A percentile compares a stretch with the other conserved stretches of the same genome.
These are phyloP conservation scores for Byasa hedistus DNA, from an alignment of 2,888 invertebrate genomes.

Conservation along the genomic window DNA sequence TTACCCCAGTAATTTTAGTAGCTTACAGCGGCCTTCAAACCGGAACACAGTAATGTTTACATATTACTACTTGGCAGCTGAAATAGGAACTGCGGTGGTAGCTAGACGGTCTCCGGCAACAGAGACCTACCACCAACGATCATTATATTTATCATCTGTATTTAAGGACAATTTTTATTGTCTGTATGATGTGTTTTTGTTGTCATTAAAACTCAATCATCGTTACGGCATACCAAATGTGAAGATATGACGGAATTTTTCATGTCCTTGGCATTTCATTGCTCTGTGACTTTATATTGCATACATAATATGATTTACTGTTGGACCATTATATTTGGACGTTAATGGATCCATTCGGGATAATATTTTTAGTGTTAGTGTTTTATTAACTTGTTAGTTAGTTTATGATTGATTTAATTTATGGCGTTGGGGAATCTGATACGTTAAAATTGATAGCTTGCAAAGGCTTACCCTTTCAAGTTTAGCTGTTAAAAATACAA, in stretches of 20 bases:
- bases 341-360: background rate
- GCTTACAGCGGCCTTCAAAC: too few relatives aligned
- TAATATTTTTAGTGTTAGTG: background rate
- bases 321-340: background rate
- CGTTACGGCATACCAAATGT: background rate
- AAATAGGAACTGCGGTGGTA: too few relatives aligned
- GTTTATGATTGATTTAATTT: background rate
- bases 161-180: background rate
- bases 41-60: too few relatives aligned
- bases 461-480: too few relatives aligned
- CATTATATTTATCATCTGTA: too few relatives aligned
- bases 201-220: slow-evolving; percentile 18
- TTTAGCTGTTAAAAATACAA: too few relatives aligned
- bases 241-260: slow-evolving; percentile 16
- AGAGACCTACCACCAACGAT: too few relatives aligned
- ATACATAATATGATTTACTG: slow-evolving; percentile 1
- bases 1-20: too few relatives aligned
- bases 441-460: too few relatives aligned
- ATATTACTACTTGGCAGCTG: too few relatives aligned
- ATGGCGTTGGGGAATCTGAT: too few relatives aligned
- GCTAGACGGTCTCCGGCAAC: too few relatives aligned
- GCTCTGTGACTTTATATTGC: background rate
- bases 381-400: background rate
- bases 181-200: background rate
- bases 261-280: slow-evolving; percentile 16